These are phyloP conservation scores for Sorex maritimensis DNA, from an alignment of 2,797 vertebrate genomes.

Conservation along the genomic window DNA sequence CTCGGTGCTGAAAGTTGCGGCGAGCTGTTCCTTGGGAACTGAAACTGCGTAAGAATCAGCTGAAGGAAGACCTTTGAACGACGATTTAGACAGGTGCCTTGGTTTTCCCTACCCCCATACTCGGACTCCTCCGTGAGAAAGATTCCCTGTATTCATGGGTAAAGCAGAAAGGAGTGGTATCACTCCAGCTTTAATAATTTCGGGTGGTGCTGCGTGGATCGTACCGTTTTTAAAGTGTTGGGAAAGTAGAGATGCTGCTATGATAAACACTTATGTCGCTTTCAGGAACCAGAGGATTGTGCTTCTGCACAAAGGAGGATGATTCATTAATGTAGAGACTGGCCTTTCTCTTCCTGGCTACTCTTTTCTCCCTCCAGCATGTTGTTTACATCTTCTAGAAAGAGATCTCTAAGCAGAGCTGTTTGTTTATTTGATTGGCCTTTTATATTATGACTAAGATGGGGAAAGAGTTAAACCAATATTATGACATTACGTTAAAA, in stretches of 20 bases:
- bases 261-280: slow-evolving; percentile 54
- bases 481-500: slow-evolving; percentile 16
- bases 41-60: not conserved
- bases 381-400: slow-evolving; percentile 10
- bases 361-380: not conserved
- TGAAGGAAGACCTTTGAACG: not conserved
- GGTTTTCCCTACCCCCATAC: not conserved
- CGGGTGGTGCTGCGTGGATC: not conserved
- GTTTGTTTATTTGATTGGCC: slow-evolving; percentile 27
- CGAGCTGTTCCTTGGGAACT: not conserved
- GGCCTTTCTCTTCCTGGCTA: slow-evolving; percentile 9
- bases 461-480: not conserved
- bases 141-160: not conserved
- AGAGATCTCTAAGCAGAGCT: not conserved
- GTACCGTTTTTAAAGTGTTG: slow-evolving; percentile 38
- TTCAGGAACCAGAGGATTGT: slow-evolving; percentile 48
- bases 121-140: not conserved
- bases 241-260: slow-evolving; percentile 47
- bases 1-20: slow-evolving; percentile 88
- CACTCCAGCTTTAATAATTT: slow-evolving; percentile 45
- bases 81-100: not conserved
- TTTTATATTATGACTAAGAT: slow-evolving; percentile 24
- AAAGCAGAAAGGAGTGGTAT: not conserved
- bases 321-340: not conserved
- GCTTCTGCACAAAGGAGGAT: slow-evolving; percentile 12